Base-by-base conservation (phyloP, 2,113 vertebrate genomes). In the Oncorhynchus nerka region DNA sequence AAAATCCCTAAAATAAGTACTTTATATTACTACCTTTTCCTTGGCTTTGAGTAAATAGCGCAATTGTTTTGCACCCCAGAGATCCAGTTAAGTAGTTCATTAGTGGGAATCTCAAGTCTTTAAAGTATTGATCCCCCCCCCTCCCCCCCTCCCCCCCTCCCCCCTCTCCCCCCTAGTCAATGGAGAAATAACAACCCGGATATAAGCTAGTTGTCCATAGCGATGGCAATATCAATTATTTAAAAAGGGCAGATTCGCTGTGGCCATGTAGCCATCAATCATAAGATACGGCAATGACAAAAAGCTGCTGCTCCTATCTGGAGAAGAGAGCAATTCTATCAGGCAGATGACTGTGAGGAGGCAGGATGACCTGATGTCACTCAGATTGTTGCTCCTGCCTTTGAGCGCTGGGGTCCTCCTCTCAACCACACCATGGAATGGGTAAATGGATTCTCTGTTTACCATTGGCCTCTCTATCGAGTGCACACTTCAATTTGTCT, bases 161-260 rank as follows among this genome's bases (percentile, higher is more conserved):
- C 30, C 84, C 93, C 39, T 12, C 28, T 3, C 92, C 93, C 30
- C 84, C 93, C 39, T 12, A 94, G 96, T 95, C 97, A 96, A 97
- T 96, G 94, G 96, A 96, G 98, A 98, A 97, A 98, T 97, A 98
- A 97, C 95, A 96, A 95, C 94, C 94, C 92, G 90, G 96, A 96
- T 98, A 97, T 97, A 98, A 97, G 96, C 95, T 96, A 94, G 95
- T 97, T 94, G 90, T 93, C 96, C 95, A 94, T 93, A 94, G 97
- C 95, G 92, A 96, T 96, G 96, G 95, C 95, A 94, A 97, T 94
- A 98, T 99, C 96, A 96, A 99, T 99, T 99, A 99, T 99, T 99
- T 97, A 99, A 98, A 99, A 99, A 99, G 97, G 97, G 95, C 97
- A 99, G 95, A 94, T 95, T 95, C 95, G 93, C 95, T 96, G 95